A percentile compares a stretch with the other conserved stretches of the same genome.
Evolutionary conservation across 2,797 vertebrate species (phyloP).

Genomic region (Lates japonicus): DNA sequence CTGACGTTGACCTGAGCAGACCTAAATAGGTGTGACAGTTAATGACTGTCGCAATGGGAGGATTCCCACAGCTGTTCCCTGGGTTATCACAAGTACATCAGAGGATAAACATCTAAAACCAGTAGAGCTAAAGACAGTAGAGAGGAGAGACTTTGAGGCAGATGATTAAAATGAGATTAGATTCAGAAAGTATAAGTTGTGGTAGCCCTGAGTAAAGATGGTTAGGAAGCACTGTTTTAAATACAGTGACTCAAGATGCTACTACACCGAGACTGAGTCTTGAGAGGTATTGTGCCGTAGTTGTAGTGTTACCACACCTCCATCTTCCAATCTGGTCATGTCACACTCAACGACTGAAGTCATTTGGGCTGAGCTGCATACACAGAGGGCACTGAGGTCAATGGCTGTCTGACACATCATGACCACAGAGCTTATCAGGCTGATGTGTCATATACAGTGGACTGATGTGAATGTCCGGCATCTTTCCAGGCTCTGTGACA

Average conservation of each 20-base stretch:
- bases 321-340: slow-evolving; percentile 42
- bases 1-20: slow-evolving; percentile 66
- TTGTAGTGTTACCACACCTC: slow-evolving; percentile 28
- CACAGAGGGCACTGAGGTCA: background rate
- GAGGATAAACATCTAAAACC: slow-evolving; percentile 15
- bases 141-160: slow-evolving; percentile 3
- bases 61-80: slow-evolving; percentile 50
- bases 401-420: background rate
- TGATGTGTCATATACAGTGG: slow-evolving; percentile 6
- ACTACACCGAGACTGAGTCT: slow-evolving; percentile 41
- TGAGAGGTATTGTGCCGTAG: slow-evolving; percentile 47
- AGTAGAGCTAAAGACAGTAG: slow-evolving; percentile 2
- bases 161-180: slow-evolving; percentile 9
- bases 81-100: slow-evolving; percentile 38
- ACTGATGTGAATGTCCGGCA: slow-evolving; percentile 41
- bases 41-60: slow-evolving; percentile 17
- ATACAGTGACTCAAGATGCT: slow-evolving; percentile 45
- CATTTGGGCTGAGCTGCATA: slow-evolving; percentile 20
- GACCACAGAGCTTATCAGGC: background rate
- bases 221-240: slow-evolving; percentile 39
- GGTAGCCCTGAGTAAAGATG: slow-evolving; percentile 69
- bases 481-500: slow-evolving; percentile 31
- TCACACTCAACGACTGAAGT: slow-evolving; percentile 36
- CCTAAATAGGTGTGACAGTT: slow-evolving; percentile 24
- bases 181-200: background rate